Evolutionary conservation across 1,140 invertebrate species (phyloP), one percentile per base, ranked within the genome.

Genomic region (Hylaeus volcanicus): DNA sequence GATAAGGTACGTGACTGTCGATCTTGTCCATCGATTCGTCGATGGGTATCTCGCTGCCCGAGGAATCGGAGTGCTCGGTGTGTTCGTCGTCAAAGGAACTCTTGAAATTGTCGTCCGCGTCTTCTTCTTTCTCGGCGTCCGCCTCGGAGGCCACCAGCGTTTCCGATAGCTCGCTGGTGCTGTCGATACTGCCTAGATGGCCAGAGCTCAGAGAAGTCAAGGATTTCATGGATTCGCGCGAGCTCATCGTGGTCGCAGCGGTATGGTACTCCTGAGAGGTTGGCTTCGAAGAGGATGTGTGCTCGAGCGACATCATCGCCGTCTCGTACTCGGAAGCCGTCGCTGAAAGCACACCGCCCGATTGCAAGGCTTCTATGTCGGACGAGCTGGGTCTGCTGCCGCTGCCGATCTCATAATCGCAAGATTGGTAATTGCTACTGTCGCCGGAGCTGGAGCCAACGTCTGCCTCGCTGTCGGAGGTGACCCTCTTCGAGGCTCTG

Each of bases 401-500:
- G 26, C 93, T 94, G 69, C 94, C 95, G 76, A 96, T 95, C 53
- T 96, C 96, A 88, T 96, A 96, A 88, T 98, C 97, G 91, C 97
- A 97, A 73, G 97, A 98, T 79, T 97, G 97, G 91, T 98, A 98
- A 86, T 97, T 96, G 91, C 97, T 98, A 91, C 97, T 98, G 86
- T 97, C 97, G 65, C 97, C 95, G n/a, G 97, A 98, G 93, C 97
- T 98, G 0, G 97, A 98, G 91, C 96, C 96, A 41, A 95, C 92
- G 92, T 97, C 97, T 41, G 89, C 87, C 55, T 93, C 93, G 55
- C 91, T 93, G 53, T 93, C 92, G 0, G 92, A 92, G 0, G 88
- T 84, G 6, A 90, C 81, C 45, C 86, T 82, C 14, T 89, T 90
- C 0, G 91, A 88, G 39, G 84, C 51, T 56, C 91, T 89, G 0